A percentile compares a stretch with the other conserved stretches of the same genome.
Evolutionary conservation across 2,797 vertebrate species (phyloP).

Genomic region (Strix occidentalis): DNA sequence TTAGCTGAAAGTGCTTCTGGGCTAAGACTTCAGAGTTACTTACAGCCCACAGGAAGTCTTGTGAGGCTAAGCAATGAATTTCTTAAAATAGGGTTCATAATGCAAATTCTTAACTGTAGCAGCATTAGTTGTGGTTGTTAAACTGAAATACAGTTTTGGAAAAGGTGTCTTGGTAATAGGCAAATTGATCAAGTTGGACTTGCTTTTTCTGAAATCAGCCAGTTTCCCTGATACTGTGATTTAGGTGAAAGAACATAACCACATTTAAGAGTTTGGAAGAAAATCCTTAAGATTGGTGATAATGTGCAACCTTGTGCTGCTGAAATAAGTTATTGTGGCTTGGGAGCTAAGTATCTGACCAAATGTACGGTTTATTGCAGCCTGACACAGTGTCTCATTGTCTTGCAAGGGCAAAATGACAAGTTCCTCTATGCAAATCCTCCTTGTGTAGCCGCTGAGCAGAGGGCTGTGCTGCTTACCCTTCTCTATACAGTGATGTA

Average conservation of each 20-base stretch:
- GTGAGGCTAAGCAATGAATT: background rate
- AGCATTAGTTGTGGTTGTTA: background rate
- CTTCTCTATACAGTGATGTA: background rate
- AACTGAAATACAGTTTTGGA: background rate
- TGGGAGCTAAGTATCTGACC: background rate
- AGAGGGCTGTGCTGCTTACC: background rate
- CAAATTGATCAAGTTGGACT: background rate
- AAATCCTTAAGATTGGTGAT: background rate
- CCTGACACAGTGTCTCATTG: background rate
- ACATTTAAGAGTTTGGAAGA: background rate
- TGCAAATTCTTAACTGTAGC: background rate
- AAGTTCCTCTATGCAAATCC: background rate
- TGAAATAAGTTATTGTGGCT: background rate
- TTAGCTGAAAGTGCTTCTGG: background rate
- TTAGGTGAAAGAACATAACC: background rate
- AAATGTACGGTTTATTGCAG: background rate
- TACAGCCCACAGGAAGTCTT: background rate
- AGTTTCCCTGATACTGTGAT: background rate
- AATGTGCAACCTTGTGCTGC: background rate
- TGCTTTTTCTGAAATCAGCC: background rate
- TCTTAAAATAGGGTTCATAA: background rate
- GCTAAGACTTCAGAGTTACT: background rate
- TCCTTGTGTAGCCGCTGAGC: background rate
- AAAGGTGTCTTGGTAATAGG: background rate
- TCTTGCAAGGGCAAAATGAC: background rate